phyloP scores from a whole-genome alignment of 2,797 vertebrate genomes.

The Balearica regulorum region DNA sequence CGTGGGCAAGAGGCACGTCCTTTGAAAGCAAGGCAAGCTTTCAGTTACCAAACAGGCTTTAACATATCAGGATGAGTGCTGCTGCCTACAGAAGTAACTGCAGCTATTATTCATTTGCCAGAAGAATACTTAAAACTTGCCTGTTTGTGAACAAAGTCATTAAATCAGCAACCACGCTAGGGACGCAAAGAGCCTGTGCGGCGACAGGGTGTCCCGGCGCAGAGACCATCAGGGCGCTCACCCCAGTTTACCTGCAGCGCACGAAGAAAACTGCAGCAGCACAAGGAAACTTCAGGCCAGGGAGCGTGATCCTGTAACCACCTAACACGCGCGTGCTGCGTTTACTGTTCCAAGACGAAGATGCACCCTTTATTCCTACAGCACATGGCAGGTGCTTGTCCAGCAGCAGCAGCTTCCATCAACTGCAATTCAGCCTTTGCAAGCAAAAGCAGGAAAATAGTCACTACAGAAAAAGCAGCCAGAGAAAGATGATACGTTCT shows the following conservation, averaged over 20 bases:
- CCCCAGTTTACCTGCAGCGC: not conserved
- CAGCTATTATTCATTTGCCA: not conserved
- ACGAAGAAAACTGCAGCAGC: not conserved
- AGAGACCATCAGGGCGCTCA: not conserved
- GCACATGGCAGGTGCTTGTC: not conserved
- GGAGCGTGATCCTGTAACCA: not conserved
- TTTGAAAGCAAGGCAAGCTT: not conserved
- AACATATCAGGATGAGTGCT: fast-evolving
- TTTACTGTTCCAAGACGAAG: not conserved
- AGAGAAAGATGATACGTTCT: not conserved
- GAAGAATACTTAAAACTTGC: not conserved
- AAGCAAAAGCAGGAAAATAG: not conserved
- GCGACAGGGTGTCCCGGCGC: fast-evolving
- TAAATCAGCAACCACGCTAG: fast-evolving
- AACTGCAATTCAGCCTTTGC: not conserved
- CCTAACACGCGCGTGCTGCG: not conserved
- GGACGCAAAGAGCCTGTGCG: not conserved
- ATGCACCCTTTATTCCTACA: not conserved
- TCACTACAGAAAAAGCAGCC: not conserved
- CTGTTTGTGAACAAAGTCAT: not conserved
- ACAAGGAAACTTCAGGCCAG: not conserved
- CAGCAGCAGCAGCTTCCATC: not conserved
- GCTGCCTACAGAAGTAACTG: not conserved
- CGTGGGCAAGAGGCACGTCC: not conserved
- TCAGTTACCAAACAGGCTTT: not conserved